Evolutionary conservation across 2,888 invertebrate genomes (phyloP).

Genomic region (Aradus depressus): DNA sequence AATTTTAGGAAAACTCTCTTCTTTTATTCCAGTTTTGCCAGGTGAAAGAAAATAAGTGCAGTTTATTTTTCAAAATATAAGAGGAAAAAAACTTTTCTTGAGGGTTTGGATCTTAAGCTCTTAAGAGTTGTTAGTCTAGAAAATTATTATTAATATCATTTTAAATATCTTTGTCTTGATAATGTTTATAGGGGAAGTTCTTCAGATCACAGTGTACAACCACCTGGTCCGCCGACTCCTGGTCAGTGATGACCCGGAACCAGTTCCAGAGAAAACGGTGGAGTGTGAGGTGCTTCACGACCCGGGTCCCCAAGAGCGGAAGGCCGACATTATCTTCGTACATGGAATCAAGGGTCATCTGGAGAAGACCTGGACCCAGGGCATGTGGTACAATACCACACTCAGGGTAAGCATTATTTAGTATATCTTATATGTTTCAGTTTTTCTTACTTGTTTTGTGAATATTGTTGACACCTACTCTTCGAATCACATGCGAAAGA

Average conservation of each 20-base stretch:
- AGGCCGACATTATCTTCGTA: conserved; percentile 66
- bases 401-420: conserved; percentile 21
- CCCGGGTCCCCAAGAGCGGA: conserved; percentile 30
- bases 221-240: conserved; percentile 8
- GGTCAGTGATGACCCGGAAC: conserved; percentile 6
- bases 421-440: too few relatives aligned
- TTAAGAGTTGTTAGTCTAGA: too few relatives aligned
- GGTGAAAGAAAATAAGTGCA: too few relatives aligned
- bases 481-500: too few relatives aligned
- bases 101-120: too few relatives aligned
- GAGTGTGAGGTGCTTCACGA: conserved; percentile 35
- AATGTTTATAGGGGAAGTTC: conserved; percentile 10
- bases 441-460: too few relatives aligned
- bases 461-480: too few relatives aligned
- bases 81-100: too few relatives aligned
- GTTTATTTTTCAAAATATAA: too few relatives aligned
- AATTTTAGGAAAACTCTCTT: too few relatives aligned
- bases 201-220: conserved; percentile 14
- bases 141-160: too few relatives aligned
- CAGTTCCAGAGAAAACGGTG: conserved; percentile 31
- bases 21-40: too few relatives aligned
- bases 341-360: conserved; percentile 71
- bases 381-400: conserved; percentile 21
- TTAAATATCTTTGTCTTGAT: not conserved
- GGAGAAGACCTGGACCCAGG: conserved; percentile 35